Conservation (phyloP, 2,113 vertebrate genomes). For the Salvelinus fontinalis region DNA sequence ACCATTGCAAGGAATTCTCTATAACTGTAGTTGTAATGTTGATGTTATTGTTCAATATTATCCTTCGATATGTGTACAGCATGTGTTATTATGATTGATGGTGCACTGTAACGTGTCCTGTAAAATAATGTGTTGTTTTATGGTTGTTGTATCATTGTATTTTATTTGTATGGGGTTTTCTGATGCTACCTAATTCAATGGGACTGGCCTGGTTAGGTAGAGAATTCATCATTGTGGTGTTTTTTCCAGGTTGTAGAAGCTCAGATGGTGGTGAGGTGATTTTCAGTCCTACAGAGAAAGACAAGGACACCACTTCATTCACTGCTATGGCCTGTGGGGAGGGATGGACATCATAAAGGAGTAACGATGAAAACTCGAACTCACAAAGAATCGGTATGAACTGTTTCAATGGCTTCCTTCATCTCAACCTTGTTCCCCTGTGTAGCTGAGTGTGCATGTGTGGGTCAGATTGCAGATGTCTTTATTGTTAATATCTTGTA, state of each 20-base stretch:
- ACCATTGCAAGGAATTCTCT: too few relatives aligned
- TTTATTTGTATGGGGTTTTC: background rate
- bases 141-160: background rate
- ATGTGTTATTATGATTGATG: too few relatives aligned
- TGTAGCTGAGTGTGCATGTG: background rate
- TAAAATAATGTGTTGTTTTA: background rate
- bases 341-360: constrained; percentile 69
- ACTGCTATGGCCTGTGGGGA: constrained; percentile 59
- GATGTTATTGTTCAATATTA: too few relatives aligned
- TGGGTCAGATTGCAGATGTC: background rate
- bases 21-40: too few relatives aligned
- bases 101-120: too few relatives aligned
- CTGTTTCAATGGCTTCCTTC: constrained; percentile 2
- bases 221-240: constrained; percentile 25
- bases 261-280: constrained; percentile 39
- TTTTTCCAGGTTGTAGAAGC: constrained; percentile 59
- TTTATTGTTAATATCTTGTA: background rate
- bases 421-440: background rate
- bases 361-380: constrained; percentile 80
- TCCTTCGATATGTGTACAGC: too few relatives aligned
- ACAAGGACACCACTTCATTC: constrained; percentile 57
- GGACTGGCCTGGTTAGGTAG: background rate
- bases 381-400: constrained; percentile 80
- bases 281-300: constrained; percentile 36
- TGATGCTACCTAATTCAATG: background rate